Evolutionary conservation across 1,140 invertebrate species (phyloP).

Genomic region (Goniozus legneri): DNA sequence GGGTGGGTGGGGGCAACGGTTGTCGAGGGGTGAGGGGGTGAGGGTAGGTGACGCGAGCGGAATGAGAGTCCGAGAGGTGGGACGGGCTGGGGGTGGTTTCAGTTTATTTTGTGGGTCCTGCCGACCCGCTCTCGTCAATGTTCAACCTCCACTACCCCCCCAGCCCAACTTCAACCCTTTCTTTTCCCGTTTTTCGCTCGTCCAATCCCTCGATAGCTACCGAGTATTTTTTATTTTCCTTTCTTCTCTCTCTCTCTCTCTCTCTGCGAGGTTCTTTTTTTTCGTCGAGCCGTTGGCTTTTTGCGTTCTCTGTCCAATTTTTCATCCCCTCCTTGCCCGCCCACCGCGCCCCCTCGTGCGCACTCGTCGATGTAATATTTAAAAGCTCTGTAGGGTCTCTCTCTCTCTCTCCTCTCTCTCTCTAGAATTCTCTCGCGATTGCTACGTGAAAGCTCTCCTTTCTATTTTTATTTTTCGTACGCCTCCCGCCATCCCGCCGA

Average conservation of each 20-base stretch:
- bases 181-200: neutral
- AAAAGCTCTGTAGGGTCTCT: no score
- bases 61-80: slow-evolving; percentile 28
- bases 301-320: neutral
- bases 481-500: slow-evolving; percentile 14
- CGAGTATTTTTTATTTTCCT: slow-evolving; percentile 6
- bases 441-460: no score
- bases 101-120: slow-evolving; percentile 52
- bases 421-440: no score
- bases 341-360: no score
- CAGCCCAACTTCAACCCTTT: neutral
- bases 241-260: slow-evolving; percentile 8
- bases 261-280: no score
- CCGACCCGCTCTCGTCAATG: slow-evolving; percentile 47
- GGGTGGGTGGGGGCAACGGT: slow-evolving; percentile 11
- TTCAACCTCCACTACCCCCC: no score
- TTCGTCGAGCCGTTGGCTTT: no score
- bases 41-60: slow-evolving; percentile 31
- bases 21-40: slow-evolving; percentile 22
- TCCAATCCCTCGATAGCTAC: slow-evolving; percentile 7
- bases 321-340: neutral
- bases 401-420: no score
- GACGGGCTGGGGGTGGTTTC: slow-evolving; percentile 30
- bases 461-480: no score
- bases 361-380: slow-evolving; percentile 30